Percentiles rank a stretch among this genome's conserved stretches.
These are phyloP conservation scores for Saccopteryx leptura DNA, from an alignment of 2,113 vertebrate genomes.

Conservation along the genomic window DNA sequence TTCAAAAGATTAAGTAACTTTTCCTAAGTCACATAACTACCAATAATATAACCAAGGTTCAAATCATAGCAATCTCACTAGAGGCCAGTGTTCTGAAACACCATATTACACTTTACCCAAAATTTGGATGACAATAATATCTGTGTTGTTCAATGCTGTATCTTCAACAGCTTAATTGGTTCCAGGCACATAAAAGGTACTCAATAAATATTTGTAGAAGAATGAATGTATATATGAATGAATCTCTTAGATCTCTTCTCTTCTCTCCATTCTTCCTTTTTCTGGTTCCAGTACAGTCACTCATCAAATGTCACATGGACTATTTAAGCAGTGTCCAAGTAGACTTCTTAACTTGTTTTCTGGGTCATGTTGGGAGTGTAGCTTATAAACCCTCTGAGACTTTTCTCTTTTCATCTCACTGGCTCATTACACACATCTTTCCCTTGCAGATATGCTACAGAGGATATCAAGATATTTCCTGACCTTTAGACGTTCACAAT, in stretches of 20 bases:
- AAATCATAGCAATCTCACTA: not conserved
- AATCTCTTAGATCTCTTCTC: not conserved
- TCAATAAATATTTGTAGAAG: constrained; percentile 24
- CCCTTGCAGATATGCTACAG: not conserved
- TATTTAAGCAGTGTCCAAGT: not conserved
- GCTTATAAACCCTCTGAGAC: not conserved
- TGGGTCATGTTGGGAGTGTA: not conserved
- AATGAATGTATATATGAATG: not conserved
- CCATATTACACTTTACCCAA: not conserved
- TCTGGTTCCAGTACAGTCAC: not conserved
- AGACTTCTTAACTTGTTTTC: not conserved
- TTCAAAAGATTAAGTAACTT: not conserved
- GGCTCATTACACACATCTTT: not conserved
- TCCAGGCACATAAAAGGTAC: not conserved
- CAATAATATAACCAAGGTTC: not conserved
- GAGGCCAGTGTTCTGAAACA: not conserved
- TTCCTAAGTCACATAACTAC: not conserved
- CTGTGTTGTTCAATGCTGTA: not conserved
- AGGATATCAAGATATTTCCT: constrained; percentile 15
- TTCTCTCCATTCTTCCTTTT: not conserved
- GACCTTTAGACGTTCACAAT: not conserved
- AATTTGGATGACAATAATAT: not conserved
- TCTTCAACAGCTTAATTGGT: not conserved
- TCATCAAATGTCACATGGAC: not conserved
- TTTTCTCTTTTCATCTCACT: not conserved